Evolutionary conservation across 2,888 invertebrate genomes (phyloP).

Genomic region (Dynastes hyllus): DNA sequence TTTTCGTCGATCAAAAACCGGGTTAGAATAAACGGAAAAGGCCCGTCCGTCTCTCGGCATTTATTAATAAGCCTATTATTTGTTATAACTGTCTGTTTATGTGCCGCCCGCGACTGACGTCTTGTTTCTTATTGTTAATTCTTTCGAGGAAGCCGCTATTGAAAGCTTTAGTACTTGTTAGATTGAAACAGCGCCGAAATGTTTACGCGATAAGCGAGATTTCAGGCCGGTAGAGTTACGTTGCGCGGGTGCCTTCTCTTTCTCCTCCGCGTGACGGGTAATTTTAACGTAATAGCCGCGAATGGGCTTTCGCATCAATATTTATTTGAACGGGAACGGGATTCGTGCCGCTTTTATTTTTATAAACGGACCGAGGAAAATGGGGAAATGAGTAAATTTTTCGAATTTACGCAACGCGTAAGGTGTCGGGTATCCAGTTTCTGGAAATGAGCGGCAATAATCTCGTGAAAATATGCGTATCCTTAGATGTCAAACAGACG

Average conservation of each 20-base stretch:
- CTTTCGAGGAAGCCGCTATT: conserved; percentile 38
- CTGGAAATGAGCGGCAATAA: conserved; percentile 15
- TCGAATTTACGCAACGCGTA: conserved; percentile 13
- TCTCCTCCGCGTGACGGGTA: background rate
- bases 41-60: conserved; percentile 1
- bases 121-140: conserved; percentile 48
- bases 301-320: conserved; percentile 36
- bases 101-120: conserved; percentile 29
- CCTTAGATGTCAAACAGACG: too few species aligned
- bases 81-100: conserved; percentile 44
- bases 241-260: background rate
- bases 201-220: conserved; percentile 36
- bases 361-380: background rate
- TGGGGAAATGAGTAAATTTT: conserved; percentile 11
- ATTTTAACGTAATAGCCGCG: background rate
- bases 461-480: background rate
- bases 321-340: conserved; percentile 25
- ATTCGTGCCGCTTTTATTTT: conserved; percentile 6
- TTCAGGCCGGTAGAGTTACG: background rate
- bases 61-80: conserved; percentile 35
- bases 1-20: conserved; percentile 18
- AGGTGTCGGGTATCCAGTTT: background rate
- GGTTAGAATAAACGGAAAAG: conserved; percentile 16
- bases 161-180: conserved; percentile 48
- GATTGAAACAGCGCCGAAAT: conserved; percentile 37